Evolutionary conservation across 2,888 invertebrate species (phyloP).

Genomic region (Metopia argyrocephala): DNA sequence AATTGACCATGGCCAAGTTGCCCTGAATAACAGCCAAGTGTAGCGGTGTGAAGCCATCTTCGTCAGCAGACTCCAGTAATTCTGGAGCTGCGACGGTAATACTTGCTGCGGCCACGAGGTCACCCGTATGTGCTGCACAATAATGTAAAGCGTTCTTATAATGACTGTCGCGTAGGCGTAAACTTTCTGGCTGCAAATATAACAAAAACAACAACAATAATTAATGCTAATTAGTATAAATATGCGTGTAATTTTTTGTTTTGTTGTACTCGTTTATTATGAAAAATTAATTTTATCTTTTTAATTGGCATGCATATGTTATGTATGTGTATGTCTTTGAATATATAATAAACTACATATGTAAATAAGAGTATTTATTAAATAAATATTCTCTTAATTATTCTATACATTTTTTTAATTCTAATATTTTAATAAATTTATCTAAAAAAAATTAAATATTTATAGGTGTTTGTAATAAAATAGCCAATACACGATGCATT

Average conservation of each 20-base stretch:
- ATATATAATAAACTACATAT: too few species aligned
- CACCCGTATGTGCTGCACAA: slow-evolving; percentile 83
- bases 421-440: not conserved
- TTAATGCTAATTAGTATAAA: not conserved
- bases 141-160: slow-evolving; percentile 95
- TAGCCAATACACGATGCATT: not conserved
- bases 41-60: slow-evolving; percentile 96
- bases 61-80: slow-evolving; percentile 90
- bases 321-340: too few species aligned
- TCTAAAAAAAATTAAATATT: not conserved
- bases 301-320: too few species aligned
- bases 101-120: slow-evolving; percentile 83
- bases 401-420: not conserved
- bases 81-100: slow-evolving; percentile 93
- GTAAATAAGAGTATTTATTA: too few species aligned
- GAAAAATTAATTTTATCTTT: too few species aligned
- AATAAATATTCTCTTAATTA: slow-evolving; percentile 1
- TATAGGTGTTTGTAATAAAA: not conserved
- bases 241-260: too few species aligned
- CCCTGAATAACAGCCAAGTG: slow-evolving; percentile 97
- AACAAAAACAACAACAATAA: not conserved
- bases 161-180: slow-evolving; percentile 88
- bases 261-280: too few species aligned
- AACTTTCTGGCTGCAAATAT: slow-evolving; percentile 80
- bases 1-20: slow-evolving; percentile 90